These are phyloP conservation scores for Microplitis manilae DNA, from an alignment of 2,888 invertebrate species.

Conservation along the genomic window DNA sequence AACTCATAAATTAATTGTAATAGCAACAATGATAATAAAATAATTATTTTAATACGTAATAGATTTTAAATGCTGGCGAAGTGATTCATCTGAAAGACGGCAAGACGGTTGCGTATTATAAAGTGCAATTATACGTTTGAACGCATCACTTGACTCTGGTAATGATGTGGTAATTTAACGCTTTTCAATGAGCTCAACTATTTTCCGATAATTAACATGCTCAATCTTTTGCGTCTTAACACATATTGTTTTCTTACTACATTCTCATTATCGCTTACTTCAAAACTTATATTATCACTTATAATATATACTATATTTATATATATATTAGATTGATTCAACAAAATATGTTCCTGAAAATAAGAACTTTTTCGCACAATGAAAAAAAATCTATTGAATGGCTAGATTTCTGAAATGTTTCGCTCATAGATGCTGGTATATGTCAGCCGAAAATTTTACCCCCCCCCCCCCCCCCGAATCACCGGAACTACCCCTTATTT, in stretches of 20 bases:
- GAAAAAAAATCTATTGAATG: no score
- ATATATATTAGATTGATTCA: no score
- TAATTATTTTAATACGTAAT: background rate
- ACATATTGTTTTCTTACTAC: constrained; percentile 30
- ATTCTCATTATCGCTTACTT: background rate
- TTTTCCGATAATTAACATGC: constrained; percentile 52
- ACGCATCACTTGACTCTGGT: constrained; percentile 55
- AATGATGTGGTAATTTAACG: constrained; percentile 57
- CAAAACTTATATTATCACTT: no score
- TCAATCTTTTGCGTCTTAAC: background rate
- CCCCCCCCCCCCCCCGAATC: no score
- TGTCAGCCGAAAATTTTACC: no score
- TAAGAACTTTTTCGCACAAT: no score
- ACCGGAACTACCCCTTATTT: no score
- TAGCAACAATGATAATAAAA: background rate
- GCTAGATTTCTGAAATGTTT: no score
- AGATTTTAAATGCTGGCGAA: background rate
- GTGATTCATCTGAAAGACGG: background rate
- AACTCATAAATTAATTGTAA: background rate
- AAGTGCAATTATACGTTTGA: constrained; percentile 64
- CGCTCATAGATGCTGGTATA: no score
- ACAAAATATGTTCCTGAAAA: no score
- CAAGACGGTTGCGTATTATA: constrained; percentile 33
- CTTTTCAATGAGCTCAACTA: constrained; percentile 63
- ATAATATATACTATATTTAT: no score